Evolutionary conservation across 2,888 invertebrate genomes (phyloP).

Genomic region (Nipponacmea schrenckii): DNA sequence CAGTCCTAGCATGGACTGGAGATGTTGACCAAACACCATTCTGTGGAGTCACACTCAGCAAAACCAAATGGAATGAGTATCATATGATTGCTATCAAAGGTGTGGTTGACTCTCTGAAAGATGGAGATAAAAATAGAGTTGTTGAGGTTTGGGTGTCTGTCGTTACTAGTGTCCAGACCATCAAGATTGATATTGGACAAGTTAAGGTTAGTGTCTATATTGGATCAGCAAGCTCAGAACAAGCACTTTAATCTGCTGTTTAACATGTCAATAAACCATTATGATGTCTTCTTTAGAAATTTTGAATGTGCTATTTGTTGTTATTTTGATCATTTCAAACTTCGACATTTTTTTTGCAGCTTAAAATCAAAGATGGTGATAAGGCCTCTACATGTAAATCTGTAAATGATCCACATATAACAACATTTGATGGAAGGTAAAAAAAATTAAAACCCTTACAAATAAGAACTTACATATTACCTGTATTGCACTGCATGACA

Average conservation of each 20-base stretch:
- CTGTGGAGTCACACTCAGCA: constrained; percentile 30
- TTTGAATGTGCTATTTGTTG: not conserved
- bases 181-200: not conserved
- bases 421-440: constrained; percentile 44
- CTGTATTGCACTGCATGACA: too few species aligned
- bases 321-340: too few species aligned
- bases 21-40: constrained; percentile 21
- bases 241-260: too few species aligned
- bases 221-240: too few species aligned
- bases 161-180: constrained; percentile 10
- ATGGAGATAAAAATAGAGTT: constrained; percentile 37
- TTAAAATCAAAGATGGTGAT: constrained; percentile 49
- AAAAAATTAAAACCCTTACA: not conserved
- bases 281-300: not conserved
- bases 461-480: too few species aligned
- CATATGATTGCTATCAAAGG: constrained; percentile 33
- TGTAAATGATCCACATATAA: constrained; percentile 58
- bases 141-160: constrained; percentile 28
- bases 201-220: not conserved
- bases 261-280: constrained; percentile 3
- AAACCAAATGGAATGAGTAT: constrained; percentile 16
- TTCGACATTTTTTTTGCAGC: constrained; percentile 36
- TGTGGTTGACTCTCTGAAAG: constrained; percentile 38
- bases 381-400: constrained; percentile 40
- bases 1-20: constrained; percentile 19